Evolutionary conservation across 2,797 vertebrate genomes (phyloP), one percentile per base, ranked within the genome.

Genomic region (Argya squamiceps): DNA sequence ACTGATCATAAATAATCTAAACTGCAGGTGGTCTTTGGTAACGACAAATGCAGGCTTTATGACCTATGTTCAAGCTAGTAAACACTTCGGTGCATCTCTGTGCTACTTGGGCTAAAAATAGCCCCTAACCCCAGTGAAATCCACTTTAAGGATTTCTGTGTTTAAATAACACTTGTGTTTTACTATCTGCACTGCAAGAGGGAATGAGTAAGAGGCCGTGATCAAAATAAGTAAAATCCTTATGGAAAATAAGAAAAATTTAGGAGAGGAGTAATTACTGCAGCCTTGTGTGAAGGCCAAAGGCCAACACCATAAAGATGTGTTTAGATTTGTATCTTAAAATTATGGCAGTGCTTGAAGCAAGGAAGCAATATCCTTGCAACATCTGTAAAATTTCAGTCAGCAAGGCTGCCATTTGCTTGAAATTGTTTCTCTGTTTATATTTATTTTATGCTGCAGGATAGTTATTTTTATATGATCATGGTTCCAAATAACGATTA

Each of bases 1-100:
- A 73, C 63, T 91, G 92, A 79, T 89, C 89, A 88, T 96, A 96
- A 96, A 95, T 97, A 95, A 95, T 87, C 74, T 84, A 94, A 93
- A 95, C 89, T 97, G 94, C 96, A 97, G 94, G 93, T 97, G 96
- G 95, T 96, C 96, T 95, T 92, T 79, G 83, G 83, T 92, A 94
- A 70, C 6, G n/a, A 90, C 96, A 95, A 96, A 96, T 55, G 49
- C 93, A 96, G 85, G 56, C 89, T 95, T 95, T 87, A 82, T 96
- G 96, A 91, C 92, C 94, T 95, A 34, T 94, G 89, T 88, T 91
- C 79, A 70, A 95, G 89, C 89, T 95, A 93, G 94, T 97, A 96
- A 97, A 96, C 96, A 96, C 92, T 95, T 93, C 1, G 3, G 63
- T 87, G 85, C 94, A 77, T 93, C 83, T 95, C 91, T 67, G n/a